Percentiles rank a stretch among this genome's conserved stretches.
phyloP scores from a whole-genome alignment of 2,888 invertebrate species.

The Epirrhoe tristata region DNA sequence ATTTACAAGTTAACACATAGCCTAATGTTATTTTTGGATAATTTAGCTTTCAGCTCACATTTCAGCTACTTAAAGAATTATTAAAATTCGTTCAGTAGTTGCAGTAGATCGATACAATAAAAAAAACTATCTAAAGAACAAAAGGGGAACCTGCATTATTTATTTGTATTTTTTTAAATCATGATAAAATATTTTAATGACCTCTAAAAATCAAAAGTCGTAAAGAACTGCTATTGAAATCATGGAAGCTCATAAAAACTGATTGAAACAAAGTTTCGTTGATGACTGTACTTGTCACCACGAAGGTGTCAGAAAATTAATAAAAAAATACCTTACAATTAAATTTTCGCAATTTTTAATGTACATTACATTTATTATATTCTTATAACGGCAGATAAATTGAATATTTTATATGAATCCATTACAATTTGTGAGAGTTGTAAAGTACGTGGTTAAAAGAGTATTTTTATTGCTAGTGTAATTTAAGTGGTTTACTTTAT shows the following conservation, averaged over 20 bases:
- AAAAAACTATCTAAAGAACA: too few species aligned
- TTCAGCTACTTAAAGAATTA: too few species aligned
- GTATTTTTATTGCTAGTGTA: slow-evolving; percentile 41
- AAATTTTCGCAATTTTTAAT: slow-evolving; percentile 48
- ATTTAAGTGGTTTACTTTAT: slow-evolving; percentile 27
- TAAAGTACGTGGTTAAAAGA: slow-evolving; percentile 20
- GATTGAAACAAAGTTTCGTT: background rate
- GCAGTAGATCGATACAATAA: too few species aligned
- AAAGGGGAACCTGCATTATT: too few species aligned
- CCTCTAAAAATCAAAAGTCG: too few species aligned
- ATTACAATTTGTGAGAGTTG: slow-evolving; percentile 34
- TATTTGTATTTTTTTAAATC: too few species aligned
- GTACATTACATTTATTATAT: slow-evolving; percentile 8
- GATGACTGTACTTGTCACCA: slow-evolving; percentile 36
- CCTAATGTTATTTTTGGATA: too few species aligned
- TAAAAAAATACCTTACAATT: slow-evolving; percentile 47
- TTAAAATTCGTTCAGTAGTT: too few species aligned
- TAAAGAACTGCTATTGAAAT: background rate
- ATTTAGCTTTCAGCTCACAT: too few species aligned
- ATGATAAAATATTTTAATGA: too few species aligned
- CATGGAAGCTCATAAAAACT: background rate
- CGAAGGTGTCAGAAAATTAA: slow-evolving; percentile 43
- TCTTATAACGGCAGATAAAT: slow-evolving; percentile 48
- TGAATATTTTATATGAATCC: slow-evolving; percentile 40
- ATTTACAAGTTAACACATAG: too few species aligned